A percentile compares a stretch with the other conserved stretches of the same genome.
These are phyloP conservation scores for Huso huso DNA, from an alignment of 2,797 vertebrate species.

Conservation along the genomic window DNA sequence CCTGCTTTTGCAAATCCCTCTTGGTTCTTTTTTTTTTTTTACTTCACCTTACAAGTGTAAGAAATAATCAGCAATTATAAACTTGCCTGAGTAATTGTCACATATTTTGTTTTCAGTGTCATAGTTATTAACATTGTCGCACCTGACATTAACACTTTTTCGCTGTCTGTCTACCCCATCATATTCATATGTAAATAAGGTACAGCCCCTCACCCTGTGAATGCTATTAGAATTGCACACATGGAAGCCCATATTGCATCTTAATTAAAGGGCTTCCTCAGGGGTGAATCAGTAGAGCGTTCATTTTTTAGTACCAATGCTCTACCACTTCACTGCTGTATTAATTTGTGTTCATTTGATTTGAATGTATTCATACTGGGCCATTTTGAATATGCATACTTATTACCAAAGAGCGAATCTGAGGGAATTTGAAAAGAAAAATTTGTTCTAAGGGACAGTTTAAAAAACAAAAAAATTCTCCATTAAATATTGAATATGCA, in stretches of 20 bases:
- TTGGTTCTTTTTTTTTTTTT: conserved; percentile 4
- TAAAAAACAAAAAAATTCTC: too few relatives aligned
- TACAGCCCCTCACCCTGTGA: conserved; percentile 24
- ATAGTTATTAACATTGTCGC: conserved; percentile 24
- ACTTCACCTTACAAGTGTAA: conserved; percentile 17
- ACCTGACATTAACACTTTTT: conserved; percentile 18
- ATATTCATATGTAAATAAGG: conserved; percentile 26
- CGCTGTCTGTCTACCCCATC: conserved; percentile 15
- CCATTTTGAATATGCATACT: too few relatives aligned
- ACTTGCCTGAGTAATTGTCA: conserved; percentile 6
- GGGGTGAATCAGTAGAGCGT: neutral
- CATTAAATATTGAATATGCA: too few relatives aligned
- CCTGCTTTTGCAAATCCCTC: too few relatives aligned
- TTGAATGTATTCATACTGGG: neutral
- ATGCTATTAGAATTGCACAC: conserved; percentile 31
- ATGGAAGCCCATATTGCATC: conserved; percentile 25
- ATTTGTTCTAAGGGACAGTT: too few relatives aligned
- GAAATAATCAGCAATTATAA: conserved; percentile 21
- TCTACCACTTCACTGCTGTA: neutral
- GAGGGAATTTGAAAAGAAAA: too few relatives aligned
- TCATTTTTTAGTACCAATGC: neutral
- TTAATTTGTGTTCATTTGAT: neutral
- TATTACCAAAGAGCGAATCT: too few relatives aligned
- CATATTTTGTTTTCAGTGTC: conserved; percentile 18
- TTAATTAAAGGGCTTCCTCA: conserved; percentile 28